phyloP scores from a whole-genome alignment of 2,888 invertebrate species.

The Caenorhabditis doughertyi region DNA sequence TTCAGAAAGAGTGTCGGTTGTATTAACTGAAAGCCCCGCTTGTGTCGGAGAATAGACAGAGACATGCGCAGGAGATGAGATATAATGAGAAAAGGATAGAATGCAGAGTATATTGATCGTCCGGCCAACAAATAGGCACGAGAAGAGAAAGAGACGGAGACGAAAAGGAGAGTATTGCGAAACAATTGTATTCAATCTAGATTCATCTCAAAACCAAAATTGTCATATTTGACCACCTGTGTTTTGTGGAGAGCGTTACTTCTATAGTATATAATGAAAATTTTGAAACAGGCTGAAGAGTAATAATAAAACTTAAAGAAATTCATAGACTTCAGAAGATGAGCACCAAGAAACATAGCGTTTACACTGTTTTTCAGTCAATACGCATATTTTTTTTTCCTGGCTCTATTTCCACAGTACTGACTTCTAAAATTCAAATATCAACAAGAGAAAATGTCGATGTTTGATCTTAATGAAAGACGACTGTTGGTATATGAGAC shows the following conservation, averaged over 20 bases:
- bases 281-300: not conserved
- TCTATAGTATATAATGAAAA: not conserved
- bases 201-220: not conserved
- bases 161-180: slow-evolving; percentile 22
- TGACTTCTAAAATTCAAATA: no score
- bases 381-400: no score
- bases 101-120: slow-evolving; percentile 43
- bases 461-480: no score
- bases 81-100: slow-evolving; percentile 14
- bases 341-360: no score
- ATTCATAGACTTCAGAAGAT: no score
- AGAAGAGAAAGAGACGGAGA: not conserved
- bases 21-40: slow-evolving; percentile 36
- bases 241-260: not conserved
- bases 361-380: no score
- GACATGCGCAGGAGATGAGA: slow-evolving; percentile 27
- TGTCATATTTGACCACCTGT: slow-evolving; percentile 15
- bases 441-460: no score
- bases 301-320: no score
- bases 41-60: slow-evolving; percentile 26
- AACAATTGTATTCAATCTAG: slow-evolving; percentile 26
- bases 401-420: no score
- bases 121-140: slow-evolving; percentile 2
- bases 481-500: no score
- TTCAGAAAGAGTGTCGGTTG: slow-evolving; percentile 34